Base-by-base conservation (phyloP, 1,140 invertebrate species). In the Ceratina australensis region DNA sequence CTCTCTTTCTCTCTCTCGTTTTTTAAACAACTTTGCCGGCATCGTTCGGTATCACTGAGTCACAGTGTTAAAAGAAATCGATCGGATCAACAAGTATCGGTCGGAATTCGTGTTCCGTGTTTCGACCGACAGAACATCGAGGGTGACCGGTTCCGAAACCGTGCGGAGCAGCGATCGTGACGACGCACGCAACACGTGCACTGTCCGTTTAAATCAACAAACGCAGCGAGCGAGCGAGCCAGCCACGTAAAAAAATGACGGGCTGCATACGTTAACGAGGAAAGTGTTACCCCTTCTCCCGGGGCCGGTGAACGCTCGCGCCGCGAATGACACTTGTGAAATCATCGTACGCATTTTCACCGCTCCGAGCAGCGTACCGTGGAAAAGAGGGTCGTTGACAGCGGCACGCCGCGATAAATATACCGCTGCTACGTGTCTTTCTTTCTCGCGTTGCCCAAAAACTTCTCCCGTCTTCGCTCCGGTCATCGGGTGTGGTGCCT, bases 261-360 rank as follows among this genome's bases (percentile, higher is more conserved):
- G 49, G n/a, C 52, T 24, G 49, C 60, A 22, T 61, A 50, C 42
- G 15, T 52, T 26, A 15, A 15, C 52, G 61, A 59, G 7, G 13
- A 33, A 63, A 5, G 33, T 12, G 49, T 1, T 18, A 0, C 3
- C 12, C 2, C 13, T 26, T 28, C 60, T 33, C 22, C 1, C 24
- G 4, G 20, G 50, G 3, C 42, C 65, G 18, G 18, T 49, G 22
- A 15, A n/a, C 28, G 26, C 66, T 61, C 63, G 64, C 47, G 42
- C n/a, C 20, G n/a, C 75, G 71, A 83, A 68, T 72, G 80, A 83
- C 81, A 83, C 65, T 83, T 76, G 77, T 75, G 72, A 83, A 83
- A 83, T 75, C 66, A 20, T 50, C 72, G 47, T 66, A n/a, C 65
- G 75, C 77, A 67, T 61, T 82, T 79, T 74, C 76, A 69, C 80